These are phyloP conservation scores for Cyclophora punctaria DNA, from an alignment of 2,888 invertebrate species.

Conservation along the genomic window DNA sequence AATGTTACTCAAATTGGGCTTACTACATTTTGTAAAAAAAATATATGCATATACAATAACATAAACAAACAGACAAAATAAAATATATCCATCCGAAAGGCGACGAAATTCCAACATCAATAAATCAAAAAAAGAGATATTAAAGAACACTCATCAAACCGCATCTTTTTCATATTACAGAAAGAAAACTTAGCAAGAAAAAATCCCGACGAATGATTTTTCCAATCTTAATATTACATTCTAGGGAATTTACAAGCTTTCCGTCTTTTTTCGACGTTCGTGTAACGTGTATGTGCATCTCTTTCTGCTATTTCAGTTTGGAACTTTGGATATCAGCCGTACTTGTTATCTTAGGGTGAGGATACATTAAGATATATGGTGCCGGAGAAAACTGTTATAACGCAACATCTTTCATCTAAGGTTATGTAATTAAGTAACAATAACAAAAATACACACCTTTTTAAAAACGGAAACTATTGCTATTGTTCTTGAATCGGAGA, in stretches of 20 bases:
- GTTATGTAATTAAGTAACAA: too few relatives aligned
- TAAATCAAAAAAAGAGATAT: slow-evolving; percentile 26
- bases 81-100: slow-evolving; percentile 5
- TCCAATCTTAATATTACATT: slow-evolving; percentile 23
- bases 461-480: too few relatives aligned
- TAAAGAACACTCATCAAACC: slow-evolving; percentile 26
- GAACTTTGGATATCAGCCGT: slow-evolving; percentile 21
- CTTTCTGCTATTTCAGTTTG: slow-evolving; percentile 11
- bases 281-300: slow-evolving; percentile 11
- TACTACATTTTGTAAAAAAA: too few relatives aligned
- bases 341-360: too few relatives aligned
- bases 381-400: too few relatives aligned
- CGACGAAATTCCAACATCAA: slow-evolving; percentile 16
- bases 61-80: too few relatives aligned
- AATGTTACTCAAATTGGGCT: too few relatives aligned
- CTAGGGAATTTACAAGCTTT: slow-evolving; percentile 16
- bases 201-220: slow-evolving; percentile 23
- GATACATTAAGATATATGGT: too few relatives aligned
- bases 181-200: slow-evolving; percentile 26
- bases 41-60: too few relatives aligned
- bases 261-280: slow-evolving; percentile 10
- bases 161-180: slow-evolving; percentile 26
- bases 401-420: too few relatives aligned
- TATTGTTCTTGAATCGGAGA: too few relatives aligned
- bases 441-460: too few relatives aligned